phyloP scores from a whole-genome alignment of 2,888 invertebrate species.

The Timema cristinae region DNA sequence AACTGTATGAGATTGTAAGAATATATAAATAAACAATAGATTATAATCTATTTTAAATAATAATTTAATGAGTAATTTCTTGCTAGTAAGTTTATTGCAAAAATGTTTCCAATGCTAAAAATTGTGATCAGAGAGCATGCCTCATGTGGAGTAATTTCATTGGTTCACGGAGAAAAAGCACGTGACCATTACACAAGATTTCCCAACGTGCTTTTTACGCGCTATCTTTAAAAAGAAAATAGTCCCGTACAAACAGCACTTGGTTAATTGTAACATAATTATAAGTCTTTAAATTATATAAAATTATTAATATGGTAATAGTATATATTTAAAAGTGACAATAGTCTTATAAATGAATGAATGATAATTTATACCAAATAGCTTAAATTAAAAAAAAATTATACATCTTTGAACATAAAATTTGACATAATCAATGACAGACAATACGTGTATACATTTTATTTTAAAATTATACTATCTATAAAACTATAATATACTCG shows the following conservation, averaged over 20 bases:
- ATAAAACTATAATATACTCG: background rate
- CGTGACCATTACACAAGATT: conserved; percentile 23
- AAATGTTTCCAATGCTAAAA: background rate
- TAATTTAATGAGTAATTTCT: background rate
- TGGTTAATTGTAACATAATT: too few species aligned
- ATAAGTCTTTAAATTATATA: too few species aligned
- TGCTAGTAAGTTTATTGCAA: background rate
- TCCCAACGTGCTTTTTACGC: too few species aligned
- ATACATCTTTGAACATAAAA: too few species aligned
- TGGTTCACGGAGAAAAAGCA: conserved; percentile 41
- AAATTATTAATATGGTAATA: too few species aligned
- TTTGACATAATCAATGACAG: too few species aligned
- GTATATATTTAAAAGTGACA: background rate
- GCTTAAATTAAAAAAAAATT: too few species aligned
- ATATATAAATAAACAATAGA: background rate
- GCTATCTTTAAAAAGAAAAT: too few species aligned
- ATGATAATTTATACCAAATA: background rate
- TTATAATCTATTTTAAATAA: background rate
- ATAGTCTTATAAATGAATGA: background rate
- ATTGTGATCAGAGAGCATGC: background rate
- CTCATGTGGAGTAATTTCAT: conserved; percentile 50
- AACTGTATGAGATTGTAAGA: background rate
- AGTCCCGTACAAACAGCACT: too few species aligned
- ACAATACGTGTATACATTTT: too few species aligned
- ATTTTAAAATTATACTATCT: too few species aligned